Base-by-base conservation (phyloP, 2,113 vertebrate genomes). In the Octodon degus region DNA sequence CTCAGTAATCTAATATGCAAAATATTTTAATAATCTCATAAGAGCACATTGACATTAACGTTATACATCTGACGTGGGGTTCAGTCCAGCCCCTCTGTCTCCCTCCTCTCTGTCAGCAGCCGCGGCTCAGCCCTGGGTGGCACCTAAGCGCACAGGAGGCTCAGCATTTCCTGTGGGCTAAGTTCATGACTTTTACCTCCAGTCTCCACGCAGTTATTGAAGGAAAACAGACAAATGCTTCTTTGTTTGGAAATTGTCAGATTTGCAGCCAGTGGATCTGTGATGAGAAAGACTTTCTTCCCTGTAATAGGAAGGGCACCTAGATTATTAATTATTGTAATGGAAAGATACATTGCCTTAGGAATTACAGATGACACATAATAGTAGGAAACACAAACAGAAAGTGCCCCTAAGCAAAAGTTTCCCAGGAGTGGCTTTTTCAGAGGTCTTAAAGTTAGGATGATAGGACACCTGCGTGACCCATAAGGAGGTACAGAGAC, bases 211-310 rank as follows among this genome's bases (percentile, higher is more conserved):
- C 2, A 2, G n/a, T 27, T 55, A 7, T 82, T 32, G 62, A 86
- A 55, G 14, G 12, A 67, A 37, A 74, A 32, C 10, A 5, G 4
- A 5, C 14, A 62, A n/a, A 53, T 72, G 60, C 50, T 27, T 60
- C 17, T 86, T n/a, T 67, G 34, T 89, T 94, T 10, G 62, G 67
- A 89, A 96, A 43, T 22, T 65, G n/a, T 22, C 16, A 58, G n/a
- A 7, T 27, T 63, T 89, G 34, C 3, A 94, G n/a, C 20, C 34
- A 53, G 19, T 55, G 34, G 32, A 32, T 6, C 27, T n/a, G 34
- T 9, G 34, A 53, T 25, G 25, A 40, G n/a, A 67, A 58, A 30
- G 11, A 88, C 72, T 67, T 58, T 40, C 47, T 22, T 24, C 58
- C 7, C 4, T 40, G 25, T 9, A 27, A 32, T 60, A 50, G 12